These are phyloP conservation scores for Catharus fuscescens DNA, from an alignment of 2,113 vertebrate species.

Conservation along the genomic window DNA sequence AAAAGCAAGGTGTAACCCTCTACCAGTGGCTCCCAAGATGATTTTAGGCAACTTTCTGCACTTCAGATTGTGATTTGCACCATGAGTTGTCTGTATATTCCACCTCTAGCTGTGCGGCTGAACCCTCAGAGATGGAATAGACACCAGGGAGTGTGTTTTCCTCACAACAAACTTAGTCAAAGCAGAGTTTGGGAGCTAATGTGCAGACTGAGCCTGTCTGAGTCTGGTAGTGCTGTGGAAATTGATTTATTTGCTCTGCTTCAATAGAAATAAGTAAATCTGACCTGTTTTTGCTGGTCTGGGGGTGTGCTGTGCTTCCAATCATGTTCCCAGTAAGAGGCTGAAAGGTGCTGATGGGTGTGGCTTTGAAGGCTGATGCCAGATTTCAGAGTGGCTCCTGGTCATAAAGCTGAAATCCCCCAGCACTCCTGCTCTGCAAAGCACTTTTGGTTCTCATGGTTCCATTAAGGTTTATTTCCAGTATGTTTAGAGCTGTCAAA, in stretches of 20 bases:
- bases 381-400: not conserved
- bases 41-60: not conserved
- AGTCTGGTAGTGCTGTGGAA: fast-evolving
- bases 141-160: not conserved
- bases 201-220: not conserved
- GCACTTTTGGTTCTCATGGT: not conserved
- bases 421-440: not conserved
- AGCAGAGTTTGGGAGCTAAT: not conserved
- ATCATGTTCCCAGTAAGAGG: not conserved
- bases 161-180: not conserved
- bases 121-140: not conserved
- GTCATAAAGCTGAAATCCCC: not conserved
- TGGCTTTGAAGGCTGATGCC: not conserved
- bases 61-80: not conserved
- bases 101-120: not conserved
- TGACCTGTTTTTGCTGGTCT: not conserved
- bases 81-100: not conserved
- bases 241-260: not conserved
- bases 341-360: not conserved
- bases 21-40: not conserved
- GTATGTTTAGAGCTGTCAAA: not conserved
- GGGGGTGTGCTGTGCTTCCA: not conserved
- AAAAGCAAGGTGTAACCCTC: not conserved
- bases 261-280: not conserved
- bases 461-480: not conserved